Evolutionary conservation across 2,113 vertebrate species (phyloP), one percentile per base, ranked within the genome.

Genomic region (Apteryx owenii): DNA sequence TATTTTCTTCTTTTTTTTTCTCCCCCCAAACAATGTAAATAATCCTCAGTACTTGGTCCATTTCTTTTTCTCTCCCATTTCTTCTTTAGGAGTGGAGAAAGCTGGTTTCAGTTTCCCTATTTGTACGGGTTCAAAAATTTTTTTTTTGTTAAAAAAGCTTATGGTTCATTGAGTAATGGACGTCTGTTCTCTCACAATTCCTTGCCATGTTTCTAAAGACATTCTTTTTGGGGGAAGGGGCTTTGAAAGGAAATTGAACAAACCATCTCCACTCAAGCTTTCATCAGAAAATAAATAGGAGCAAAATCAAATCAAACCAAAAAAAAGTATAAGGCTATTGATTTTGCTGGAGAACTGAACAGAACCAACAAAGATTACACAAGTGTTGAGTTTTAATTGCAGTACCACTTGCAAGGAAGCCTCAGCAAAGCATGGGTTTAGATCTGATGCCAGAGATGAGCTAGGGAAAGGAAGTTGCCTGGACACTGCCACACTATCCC

Each of bases 11-110:
- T 79, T 91, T 70, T 48, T 72, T 94, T 94, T 72, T 40, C 62
- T 90, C 36, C 23, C 12, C 51, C 25, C 23, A 84, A 60, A 78
- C 81, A 76, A 28, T 93, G 82, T 95, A 95, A 96, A 95, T 96
- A 88, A 64, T 71, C n/a, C 38, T 88, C 48, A 77, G 38, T 72
- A 44, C 53, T 85, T 61, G 40, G 6, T 61, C 81, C 89, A 42
- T 66, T 80, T 89, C 36, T 51, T 97, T 79, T 79, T 44, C 62
- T 36, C 56, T 95, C 61, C 54, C 68, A 42, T 85, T 64, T 91
- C 61, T 92, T 85, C 86, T 86, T 88, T 46, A 79, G 90, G 69
- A 92, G 75, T 68, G 51, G 85, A 91, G 71, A 92, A 92, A 65
- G 62, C 64, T 89, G 23, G 84, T 91, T 89, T 97, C 60, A 79